Conservation (phyloP, 2,113 vertebrate species). For the Notothenia rossii region DNA sequence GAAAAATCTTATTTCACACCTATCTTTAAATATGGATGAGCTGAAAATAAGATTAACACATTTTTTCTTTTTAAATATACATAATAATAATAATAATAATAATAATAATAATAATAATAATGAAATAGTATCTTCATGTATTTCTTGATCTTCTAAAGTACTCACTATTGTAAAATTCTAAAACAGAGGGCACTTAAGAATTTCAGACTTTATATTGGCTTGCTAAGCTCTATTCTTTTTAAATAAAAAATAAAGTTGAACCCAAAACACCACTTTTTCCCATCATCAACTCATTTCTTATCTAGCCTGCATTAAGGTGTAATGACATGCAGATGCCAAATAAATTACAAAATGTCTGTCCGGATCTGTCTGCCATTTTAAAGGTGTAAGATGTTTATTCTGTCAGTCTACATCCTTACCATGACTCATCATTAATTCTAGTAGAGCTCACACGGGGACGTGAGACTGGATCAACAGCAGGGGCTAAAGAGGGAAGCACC, state of each 20-base stretch:
- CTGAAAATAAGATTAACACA: no score
- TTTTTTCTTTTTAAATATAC: no score
- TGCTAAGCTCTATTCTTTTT: background rate
- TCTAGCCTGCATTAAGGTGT: background rate
- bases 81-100: no score
- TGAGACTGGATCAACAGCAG: conserved; percentile 63
- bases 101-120: no score
- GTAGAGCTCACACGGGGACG: conserved; percentile 49
- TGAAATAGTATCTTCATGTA: no score
- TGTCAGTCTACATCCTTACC: conserved; percentile 47
- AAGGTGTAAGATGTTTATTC: conserved; percentile 51
- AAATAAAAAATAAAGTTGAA: background rate
- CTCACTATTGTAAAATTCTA: background rate
- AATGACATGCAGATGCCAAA: conserved; percentile 2
- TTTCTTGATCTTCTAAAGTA: background rate
- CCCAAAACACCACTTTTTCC: background rate
- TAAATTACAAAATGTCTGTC: conserved; percentile 53
- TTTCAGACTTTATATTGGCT: background rate
- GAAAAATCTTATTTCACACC: background rate
- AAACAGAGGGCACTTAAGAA: background rate
- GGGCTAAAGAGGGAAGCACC: conserved; percentile 76
- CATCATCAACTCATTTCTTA: background rate
- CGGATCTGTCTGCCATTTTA: conserved; percentile 40
- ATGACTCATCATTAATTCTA: conserved; percentile 69
- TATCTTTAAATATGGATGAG: no score